Percentiles rank a stretch among this genome's conserved stretches.
Conservation (phyloP, 2,113 vertebrate genomes). For the Odobenus rosmarus region DNA sequence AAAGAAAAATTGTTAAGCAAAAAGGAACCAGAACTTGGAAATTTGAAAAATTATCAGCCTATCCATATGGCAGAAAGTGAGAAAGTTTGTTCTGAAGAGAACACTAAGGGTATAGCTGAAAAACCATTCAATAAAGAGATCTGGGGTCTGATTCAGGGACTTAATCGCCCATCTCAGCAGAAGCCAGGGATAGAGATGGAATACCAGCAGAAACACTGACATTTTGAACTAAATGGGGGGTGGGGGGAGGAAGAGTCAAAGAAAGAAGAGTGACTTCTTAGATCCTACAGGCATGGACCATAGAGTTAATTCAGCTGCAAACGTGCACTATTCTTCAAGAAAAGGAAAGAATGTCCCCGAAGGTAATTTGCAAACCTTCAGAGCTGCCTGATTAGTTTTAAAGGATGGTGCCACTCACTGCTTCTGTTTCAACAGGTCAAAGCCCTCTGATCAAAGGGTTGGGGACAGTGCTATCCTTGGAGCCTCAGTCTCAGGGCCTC, state of each 20-base stretch:
- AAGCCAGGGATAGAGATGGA: neutral
- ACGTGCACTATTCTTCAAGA: neutral
- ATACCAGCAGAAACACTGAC: neutral
- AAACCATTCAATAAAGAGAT: neutral
- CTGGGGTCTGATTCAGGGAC: neutral
- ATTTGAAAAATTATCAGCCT: neutral
- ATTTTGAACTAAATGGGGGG: neutral
- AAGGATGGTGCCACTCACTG: neutral
- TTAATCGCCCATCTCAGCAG: neutral
- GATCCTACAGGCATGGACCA: neutral
- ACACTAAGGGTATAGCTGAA: neutral
- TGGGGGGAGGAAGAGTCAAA: neutral
- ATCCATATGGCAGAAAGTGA: neutral
- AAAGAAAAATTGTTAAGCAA: neutral
- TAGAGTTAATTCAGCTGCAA: neutral
- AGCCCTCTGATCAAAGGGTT: neutral
- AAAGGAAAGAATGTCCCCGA: neutral
- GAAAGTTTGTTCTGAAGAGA: neutral
- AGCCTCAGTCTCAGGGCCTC: neutral
- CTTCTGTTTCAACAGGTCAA: neutral
- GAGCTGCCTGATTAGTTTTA: neutral
- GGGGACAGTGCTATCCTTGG: neutral
- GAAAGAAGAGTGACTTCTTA: neutral
- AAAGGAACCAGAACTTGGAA: neutral
- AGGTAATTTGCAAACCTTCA: neutral